These are phyloP conservation scores for Sphinx pinastri DNA, from an alignment of 2,888 invertebrate genomes.

Conservation along the genomic window DNA sequence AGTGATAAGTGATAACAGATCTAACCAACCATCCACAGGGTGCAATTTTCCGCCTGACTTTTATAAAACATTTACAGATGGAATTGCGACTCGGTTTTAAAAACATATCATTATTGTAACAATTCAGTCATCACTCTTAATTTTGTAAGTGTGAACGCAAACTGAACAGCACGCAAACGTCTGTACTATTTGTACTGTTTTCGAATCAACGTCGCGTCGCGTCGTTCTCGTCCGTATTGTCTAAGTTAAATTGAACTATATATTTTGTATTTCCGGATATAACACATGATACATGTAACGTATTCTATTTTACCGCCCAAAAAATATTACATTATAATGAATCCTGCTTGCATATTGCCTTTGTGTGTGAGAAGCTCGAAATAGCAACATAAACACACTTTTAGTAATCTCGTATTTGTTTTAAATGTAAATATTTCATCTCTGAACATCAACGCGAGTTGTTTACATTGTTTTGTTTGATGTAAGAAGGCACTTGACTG, in stretches of 20 bases:
- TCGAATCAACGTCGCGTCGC: slow-evolving; percentile 44
- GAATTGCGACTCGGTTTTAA: slow-evolving; percentile 35
- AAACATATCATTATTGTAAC: slow-evolving; percentile 27
- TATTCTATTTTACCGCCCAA: slow-evolving; percentile 2
- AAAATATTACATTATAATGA: background rate
- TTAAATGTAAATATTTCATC: slow-evolving; percentile 46
- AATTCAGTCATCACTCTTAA: slow-evolving; percentile 27
- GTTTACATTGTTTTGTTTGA: slow-evolving; percentile 39
- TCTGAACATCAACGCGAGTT: slow-evolving; percentile 30
- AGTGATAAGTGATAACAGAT: slow-evolving; percentile 30
- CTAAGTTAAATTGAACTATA: slow-evolving; percentile 48
- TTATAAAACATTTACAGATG: slow-evolving; percentile 49
- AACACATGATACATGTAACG: slow-evolving; percentile 14
- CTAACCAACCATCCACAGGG: slow-evolving; percentile 48
- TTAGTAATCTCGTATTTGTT: slow-evolving; percentile 35
- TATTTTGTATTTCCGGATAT: slow-evolving; percentile 34
- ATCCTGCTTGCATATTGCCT: background rate
- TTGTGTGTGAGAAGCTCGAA: slow-evolving; percentile 27
- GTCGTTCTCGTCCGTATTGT: slow-evolving; percentile 28
- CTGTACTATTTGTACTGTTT: slow-evolving; percentile 29
- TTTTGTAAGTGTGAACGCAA: slow-evolving; percentile 12
- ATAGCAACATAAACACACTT: slow-evolving; percentile 35
- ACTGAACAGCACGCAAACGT: slow-evolving; percentile 3
- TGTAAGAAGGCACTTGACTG: slow-evolving; percentile 64
- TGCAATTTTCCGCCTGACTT: slow-evolving; percentile 56